Percentiles rank a stretch among this genome's conserved stretches.
These are phyloP conservation scores for Eubasilissa regina DNA, from an alignment of 1,140 invertebrate genomes.

Conservation along the genomic window DNA sequence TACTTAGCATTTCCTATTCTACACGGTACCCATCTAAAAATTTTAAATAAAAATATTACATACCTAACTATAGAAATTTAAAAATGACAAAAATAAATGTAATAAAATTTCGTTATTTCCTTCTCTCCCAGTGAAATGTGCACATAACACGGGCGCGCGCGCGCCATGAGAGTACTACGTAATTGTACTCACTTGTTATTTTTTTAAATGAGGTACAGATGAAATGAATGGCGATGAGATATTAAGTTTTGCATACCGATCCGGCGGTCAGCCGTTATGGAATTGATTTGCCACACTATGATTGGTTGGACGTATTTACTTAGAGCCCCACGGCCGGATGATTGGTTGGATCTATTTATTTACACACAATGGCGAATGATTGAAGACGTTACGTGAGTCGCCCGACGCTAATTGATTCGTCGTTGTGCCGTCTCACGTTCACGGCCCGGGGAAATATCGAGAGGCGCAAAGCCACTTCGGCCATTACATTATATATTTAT, in stretches of 20 bases:
- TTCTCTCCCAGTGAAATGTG: too few relatives aligned
- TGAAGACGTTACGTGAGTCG: slow-evolving; percentile 17
- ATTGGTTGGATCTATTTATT: slow-evolving; percentile 2
- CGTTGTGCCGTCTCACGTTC: background rate
- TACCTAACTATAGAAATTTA: too few relatives aligned
- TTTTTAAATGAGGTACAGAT: background rate
- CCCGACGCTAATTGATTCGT: slow-evolving; percentile 23
- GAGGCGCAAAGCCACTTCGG: too few relatives aligned
- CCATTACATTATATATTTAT: too few relatives aligned
- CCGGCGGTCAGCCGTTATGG: background rate
- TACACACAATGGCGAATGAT: slow-evolving; percentile 18
- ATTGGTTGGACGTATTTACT: slow-evolving; percentile 20
- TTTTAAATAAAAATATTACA: too few relatives aligned
- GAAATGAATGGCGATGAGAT: background rate
- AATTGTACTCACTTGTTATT: background rate
- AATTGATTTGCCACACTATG: slow-evolving; percentile 13
- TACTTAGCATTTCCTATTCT: too few relatives aligned
- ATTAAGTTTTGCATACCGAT: slow-evolving; percentile 8
- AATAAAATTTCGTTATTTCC: too few relatives aligned
- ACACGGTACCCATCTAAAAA: too few relatives aligned
- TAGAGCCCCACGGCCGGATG: background rate
- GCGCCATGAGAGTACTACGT: too few relatives aligned
- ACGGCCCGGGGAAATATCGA: background rate
- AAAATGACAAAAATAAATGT: too few relatives aligned
- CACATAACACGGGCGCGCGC: too few relatives aligned